A percentile compares a stretch with the other conserved stretches of the same genome.
phyloP scores from a whole-genome alignment of 2,888 invertebrate species.

The Pseudococcus jackbeardsleyi region DNA sequence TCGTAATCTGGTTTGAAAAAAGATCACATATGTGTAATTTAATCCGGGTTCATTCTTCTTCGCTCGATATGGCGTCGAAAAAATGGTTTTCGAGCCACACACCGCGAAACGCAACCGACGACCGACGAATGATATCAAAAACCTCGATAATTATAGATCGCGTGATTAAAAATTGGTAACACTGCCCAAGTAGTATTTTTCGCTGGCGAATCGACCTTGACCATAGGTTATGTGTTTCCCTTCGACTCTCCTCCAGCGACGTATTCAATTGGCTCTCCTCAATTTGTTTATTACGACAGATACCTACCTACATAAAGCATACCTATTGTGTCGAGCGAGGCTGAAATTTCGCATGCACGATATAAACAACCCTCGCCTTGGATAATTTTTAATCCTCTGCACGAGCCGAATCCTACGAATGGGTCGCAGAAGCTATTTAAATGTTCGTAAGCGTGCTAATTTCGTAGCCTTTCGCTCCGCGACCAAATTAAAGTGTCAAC shows the following conservation, averaged over 20 bases:
- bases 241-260: constrained; percentile 1
- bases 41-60: neutral
- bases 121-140: neutral
- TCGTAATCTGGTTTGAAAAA: no score
- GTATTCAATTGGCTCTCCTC: constrained; percentile 4
- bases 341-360: neutral
- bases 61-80: neutral
- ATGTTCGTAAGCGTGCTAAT: neutral
- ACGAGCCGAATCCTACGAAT: neutral
- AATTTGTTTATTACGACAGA: constrained; percentile 39
- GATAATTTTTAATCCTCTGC: neutral
- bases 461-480: neutral
- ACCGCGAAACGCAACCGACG: neutral
- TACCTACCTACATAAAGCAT: neutral
- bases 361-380: neutral
- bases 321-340: neutral
- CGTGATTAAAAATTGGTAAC: constrained; percentile 39
- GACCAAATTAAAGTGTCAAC: neutral
- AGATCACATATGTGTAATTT: neutral
- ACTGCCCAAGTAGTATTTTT: constrained; percentile 1
- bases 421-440: neutral
- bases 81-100: neutral
- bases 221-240: constrained; percentile 52
- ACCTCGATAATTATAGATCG: constrained; percentile 12
- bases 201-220: constrained; percentile 52